Base-by-base conservation (phyloP, 2,797 vertebrate genomes). In the Brachyalestes nurse region DNA sequence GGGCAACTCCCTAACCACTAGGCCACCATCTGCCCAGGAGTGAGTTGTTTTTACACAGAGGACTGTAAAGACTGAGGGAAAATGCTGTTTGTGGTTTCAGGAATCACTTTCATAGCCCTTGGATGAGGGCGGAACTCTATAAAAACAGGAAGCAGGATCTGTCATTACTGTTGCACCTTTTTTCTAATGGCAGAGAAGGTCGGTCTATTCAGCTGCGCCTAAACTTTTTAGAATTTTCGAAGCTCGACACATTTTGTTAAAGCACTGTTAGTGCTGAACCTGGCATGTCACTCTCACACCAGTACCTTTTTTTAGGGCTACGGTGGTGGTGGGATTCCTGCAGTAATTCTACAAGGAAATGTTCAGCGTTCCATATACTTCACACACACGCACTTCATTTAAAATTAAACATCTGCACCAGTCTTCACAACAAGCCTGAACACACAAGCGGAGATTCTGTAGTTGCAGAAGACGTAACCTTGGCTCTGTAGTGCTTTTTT, bases 261-360 rank as follows among this genome's bases (percentile, higher is more conserved):
- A 2, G 45, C 80, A 75, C 85, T 74, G 34, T 77, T 78, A 86
- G 82, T 40, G 67, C 85, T 81, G 82, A 85, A 86, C 87, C 78
- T 75, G 77, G 53, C 80, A 67, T 42, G 70, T 72, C 66, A 79
- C 82, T 1, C 51, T 60, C 69, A 53, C 45, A 62, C 66, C 42
- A 42, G 64, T 60, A 60, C 65, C 65, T 45, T 16, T 64, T 34
- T 34, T 53, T 78, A 67, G 66, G 81, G 1, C 6, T 23, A 6
- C 2, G 38, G 5, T 73, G n/a, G 5, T 2, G 25, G 49, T 5
- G 14, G 4, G 49, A 42, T 57, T 12, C 81, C 86, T 83, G 67
- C 87, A 85, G 83, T 83, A 84, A 89, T 88, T 86, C 83, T 78
- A 83, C 67, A 81, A 53, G 72, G 70, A 87, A 87, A 89, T 80